Evolutionary conservation across 2,888 invertebrate species (phyloP).

Genomic region (Scelioninae gen. 2): DNA sequence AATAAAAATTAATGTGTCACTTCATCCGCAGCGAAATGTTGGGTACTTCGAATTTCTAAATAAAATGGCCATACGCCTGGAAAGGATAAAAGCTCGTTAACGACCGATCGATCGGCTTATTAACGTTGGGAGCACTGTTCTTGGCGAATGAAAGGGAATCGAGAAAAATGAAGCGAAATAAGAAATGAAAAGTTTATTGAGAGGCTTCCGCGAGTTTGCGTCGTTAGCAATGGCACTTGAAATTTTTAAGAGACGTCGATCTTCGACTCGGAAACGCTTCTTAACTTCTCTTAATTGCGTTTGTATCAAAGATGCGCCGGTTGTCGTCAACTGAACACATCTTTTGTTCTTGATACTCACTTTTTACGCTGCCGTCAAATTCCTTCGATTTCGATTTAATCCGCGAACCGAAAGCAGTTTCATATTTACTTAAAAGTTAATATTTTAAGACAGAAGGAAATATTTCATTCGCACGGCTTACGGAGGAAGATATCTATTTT

Average conservation of each 20-base stretch:
- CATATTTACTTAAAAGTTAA: too few species aligned
- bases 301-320: conserved; percentile 17
- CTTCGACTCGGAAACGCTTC: conserved; percentile 8
- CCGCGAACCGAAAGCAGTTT: too few species aligned
- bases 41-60: conserved; percentile 44
- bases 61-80: conserved; percentile 39
- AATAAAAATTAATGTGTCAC: conserved; percentile 47
- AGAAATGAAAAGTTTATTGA: conserved; percentile 49
- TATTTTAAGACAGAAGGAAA: too few species aligned
- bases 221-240: conserved; percentile 31
- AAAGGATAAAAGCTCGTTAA: conserved; percentile 56
- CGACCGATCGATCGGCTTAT: conserved; percentile 58
- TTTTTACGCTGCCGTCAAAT: too few species aligned
- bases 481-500: too few species aligned
- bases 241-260: conserved; percentile 25
- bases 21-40: conserved; percentile 43
- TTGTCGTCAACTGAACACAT: too few species aligned
- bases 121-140: conserved; percentile 49
- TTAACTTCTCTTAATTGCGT: conserved; percentile 20
- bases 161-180: conserved; percentile 47
- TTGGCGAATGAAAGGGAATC: conserved; percentile 27
- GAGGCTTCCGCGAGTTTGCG: conserved; percentile 13
- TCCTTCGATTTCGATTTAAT: too few species aligned
- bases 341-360: too few species aligned
- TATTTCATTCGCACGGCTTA: too few species aligned